phyloP scores from a whole-genome alignment of 2,113 vertebrate genomes.

The Halichoerus grypus region DNA sequence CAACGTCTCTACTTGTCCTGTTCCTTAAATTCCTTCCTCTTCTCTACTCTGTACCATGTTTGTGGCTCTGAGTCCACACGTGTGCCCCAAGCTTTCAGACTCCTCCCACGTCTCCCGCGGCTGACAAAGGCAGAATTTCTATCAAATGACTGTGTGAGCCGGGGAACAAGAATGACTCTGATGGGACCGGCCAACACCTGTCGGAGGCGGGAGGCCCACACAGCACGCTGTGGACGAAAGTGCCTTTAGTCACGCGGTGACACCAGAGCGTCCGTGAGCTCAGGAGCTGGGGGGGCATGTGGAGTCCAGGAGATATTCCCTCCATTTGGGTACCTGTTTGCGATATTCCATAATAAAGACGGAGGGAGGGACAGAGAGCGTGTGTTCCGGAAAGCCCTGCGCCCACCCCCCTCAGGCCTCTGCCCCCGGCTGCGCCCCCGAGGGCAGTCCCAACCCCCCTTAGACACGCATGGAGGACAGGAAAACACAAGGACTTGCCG shows the following conservation, averaged over 20 bases:
- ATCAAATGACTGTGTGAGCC: fast-evolving
- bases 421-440: fast-evolving
- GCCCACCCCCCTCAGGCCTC: neutral
- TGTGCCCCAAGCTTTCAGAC: neutral
- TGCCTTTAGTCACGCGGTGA: fast-evolving
- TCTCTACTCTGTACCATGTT: fast-evolving
- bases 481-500: neutral
- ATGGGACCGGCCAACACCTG: fast-evolving
- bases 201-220: fast-evolving
- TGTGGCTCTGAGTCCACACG: no score
- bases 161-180: fast-evolving
- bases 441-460: neutral
- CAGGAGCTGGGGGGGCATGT: fast-evolving
- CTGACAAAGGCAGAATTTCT: fast-evolving
- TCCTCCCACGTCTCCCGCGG: no score
- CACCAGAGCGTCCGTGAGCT: fast-evolving
- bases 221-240: neutral
- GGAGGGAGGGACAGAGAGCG: neutral
- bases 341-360: no score
- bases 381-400: neutral
- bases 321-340: neutral
- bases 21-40: neutral
- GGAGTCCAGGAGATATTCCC: fast-evolving
- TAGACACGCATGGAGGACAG: neutral
- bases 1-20: neutral